Evolutionary conservation across 2,113 vertebrate species (phyloP).

Genomic region (Sisor rabdophorus): DNA sequence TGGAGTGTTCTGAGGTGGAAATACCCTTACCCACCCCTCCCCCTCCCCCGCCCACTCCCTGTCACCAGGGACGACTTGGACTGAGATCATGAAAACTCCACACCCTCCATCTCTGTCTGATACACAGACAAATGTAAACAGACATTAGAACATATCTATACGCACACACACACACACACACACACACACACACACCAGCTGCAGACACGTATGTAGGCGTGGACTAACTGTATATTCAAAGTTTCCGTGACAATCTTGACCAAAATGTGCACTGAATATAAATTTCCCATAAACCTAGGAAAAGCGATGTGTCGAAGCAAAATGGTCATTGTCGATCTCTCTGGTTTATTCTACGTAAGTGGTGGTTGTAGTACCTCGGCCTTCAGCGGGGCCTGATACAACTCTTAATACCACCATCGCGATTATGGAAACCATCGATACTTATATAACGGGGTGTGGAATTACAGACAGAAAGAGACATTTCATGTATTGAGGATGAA

Average conservation of each 20-base stretch:
- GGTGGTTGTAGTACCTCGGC: no score
- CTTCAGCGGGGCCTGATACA: no score
- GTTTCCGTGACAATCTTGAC: not conserved
- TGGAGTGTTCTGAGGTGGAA: conserved; percentile 23
- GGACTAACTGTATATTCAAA: not conserved
- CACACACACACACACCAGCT: conserved; percentile 15
- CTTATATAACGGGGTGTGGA: no score
- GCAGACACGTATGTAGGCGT: not conserved
- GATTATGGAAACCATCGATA: no score
- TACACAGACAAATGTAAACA: conserved; percentile 20
- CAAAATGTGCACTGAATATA: not conserved
- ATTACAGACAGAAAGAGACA: no score
- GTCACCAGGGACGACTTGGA: conserved; percentile 27
- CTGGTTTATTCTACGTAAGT: no score
- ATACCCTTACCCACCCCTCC: conserved; percentile 18
- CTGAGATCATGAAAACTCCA: conserved; percentile 24
- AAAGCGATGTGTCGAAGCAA: not conserved
- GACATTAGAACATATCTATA: not conserved
- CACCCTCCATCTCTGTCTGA: conserved; percentile 19
- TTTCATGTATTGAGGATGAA: no score
- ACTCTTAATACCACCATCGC: no score
- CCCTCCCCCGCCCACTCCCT: no score
- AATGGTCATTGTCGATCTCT: not conserved
- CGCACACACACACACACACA: conserved; percentile 16
- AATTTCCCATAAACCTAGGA: not conserved